A percentile compares a stretch with the other conserved stretches of the same genome.
phyloP scores from a whole-genome alignment of 2,113 vertebrate species.

The Donacobius atricapilla region DNA sequence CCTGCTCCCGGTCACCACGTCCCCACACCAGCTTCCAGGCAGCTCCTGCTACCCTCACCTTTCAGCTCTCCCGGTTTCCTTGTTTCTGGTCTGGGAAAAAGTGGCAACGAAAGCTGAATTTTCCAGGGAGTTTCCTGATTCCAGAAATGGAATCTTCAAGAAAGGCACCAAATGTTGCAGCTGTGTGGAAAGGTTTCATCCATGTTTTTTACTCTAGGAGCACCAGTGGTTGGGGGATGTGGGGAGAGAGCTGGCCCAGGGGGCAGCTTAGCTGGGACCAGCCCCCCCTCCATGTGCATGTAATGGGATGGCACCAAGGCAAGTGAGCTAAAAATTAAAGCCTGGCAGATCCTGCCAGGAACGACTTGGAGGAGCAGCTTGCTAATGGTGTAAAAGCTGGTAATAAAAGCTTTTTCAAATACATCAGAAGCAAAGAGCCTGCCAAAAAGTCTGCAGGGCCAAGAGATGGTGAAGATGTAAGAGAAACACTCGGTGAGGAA shows the following conservation, averaged over 20 bases:
- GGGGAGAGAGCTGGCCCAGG: background rate
- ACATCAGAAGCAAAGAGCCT: conserved; percentile 60
- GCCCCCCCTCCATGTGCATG: background rate
- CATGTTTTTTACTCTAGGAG: background rate
- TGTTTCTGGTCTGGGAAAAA: background rate
- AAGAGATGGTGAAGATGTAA: conserved; percentile 50
- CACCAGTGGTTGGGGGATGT: background rate
- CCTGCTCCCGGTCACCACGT: background rate
- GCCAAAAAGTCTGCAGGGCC: conserved; percentile 55
- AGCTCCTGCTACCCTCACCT: background rate
- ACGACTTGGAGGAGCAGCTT: conserved; percentile 56
- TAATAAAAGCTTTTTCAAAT: conserved; percentile 65
- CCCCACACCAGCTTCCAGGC: background rate
- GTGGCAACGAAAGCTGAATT: too few relatives aligned
- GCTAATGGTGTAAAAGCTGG: conserved; percentile 63
- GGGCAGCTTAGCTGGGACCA: background rate
- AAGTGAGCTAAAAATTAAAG: conserved; percentile 58
- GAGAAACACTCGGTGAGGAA: conserved; percentile 33
- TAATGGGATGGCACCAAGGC: background rate
- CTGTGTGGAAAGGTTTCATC: background rate
- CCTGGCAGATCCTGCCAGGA: conserved; percentile 45
- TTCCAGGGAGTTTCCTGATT: background rate
- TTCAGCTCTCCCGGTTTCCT: background rate
- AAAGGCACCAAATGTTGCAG: background rate
- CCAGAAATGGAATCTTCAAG: background rate